Evolutionary conservation across 2,113 vertebrate species (phyloP).

Genomic region (Stegostoma tigrinum): DNA sequence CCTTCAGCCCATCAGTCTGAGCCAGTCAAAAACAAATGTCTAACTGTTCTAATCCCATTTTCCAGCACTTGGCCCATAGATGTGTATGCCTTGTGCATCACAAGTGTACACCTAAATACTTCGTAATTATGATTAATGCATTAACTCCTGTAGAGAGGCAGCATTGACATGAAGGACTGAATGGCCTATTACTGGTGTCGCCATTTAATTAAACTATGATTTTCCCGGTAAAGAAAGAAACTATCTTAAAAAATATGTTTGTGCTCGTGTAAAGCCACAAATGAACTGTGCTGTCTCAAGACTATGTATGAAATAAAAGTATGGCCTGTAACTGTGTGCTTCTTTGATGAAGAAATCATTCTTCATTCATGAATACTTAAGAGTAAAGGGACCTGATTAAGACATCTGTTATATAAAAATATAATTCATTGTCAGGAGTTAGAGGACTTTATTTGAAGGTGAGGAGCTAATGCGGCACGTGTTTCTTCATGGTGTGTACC

Average conservation of each 20-base stretch:
- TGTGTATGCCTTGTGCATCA: no score
- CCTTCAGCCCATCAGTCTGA: no score
- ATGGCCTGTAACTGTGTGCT: neutral
- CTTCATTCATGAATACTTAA: neutral
- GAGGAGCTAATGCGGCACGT: neutral
- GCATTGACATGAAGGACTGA: neutral
- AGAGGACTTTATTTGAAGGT: neutral
- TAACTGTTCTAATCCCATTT: no score
- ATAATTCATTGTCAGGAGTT: neutral
- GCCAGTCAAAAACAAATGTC: no score
- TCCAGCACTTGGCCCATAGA: no score
- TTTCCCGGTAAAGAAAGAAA: neutral
- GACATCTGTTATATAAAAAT: neutral
- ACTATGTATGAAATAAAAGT: neutral
- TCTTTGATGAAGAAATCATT: neutral
- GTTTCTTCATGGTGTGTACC: neutral
- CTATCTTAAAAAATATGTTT: neutral
- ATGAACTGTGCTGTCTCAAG: neutral
- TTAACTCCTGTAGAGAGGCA: no score
- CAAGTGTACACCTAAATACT: no score
- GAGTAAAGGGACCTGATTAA: neutral
- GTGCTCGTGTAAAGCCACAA: neutral
- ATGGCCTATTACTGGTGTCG: no score
- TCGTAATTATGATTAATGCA: no score
- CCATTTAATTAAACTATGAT: no score